Conservation (phyloP, 2,113 vertebrate species). For the Hippocampus mohnikei region DNA sequence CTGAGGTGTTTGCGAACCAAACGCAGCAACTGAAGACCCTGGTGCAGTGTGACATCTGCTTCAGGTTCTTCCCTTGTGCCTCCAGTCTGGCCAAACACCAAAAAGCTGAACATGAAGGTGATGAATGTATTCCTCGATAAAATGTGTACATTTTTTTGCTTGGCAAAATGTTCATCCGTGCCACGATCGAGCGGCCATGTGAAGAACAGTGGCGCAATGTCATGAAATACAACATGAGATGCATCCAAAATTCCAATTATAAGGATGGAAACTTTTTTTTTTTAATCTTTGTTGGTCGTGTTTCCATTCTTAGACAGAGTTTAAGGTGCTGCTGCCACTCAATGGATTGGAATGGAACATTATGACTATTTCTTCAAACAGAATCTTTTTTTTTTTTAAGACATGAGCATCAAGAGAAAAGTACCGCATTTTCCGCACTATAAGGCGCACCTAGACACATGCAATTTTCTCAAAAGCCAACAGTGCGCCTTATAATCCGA, state of each 20-base stretch:
- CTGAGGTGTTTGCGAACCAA: conserved; percentile 79
- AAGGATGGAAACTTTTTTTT: background rate
- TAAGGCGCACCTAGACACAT: no score
- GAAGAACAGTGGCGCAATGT: background rate
- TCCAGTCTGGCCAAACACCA: conserved; percentile 76
- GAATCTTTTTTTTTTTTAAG: no score
- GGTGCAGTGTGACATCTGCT: conserved; percentile 81
- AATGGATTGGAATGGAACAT: no score
- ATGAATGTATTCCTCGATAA: background rate
- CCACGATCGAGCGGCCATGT: no score
- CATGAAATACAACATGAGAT: background rate
- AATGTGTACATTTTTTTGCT: background rate
- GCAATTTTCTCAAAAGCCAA: no score
- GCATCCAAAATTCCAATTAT: background rate
- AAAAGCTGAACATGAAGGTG: conserved; percentile 78
- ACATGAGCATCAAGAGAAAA: no score
- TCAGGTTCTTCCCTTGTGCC: conserved; percentile 77
- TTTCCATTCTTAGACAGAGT: no score
- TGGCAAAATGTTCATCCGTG: no score
- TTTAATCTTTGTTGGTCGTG: background rate
- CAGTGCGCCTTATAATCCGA: no score
- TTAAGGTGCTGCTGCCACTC: no score
- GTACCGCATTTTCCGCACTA: no score
- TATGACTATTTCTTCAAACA: no score
- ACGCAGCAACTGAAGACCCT: conserved; percentile 77